phyloP scores from a whole-genome alignment of 2,888 invertebrate genomes.

The Nycteola revayana region DNA sequence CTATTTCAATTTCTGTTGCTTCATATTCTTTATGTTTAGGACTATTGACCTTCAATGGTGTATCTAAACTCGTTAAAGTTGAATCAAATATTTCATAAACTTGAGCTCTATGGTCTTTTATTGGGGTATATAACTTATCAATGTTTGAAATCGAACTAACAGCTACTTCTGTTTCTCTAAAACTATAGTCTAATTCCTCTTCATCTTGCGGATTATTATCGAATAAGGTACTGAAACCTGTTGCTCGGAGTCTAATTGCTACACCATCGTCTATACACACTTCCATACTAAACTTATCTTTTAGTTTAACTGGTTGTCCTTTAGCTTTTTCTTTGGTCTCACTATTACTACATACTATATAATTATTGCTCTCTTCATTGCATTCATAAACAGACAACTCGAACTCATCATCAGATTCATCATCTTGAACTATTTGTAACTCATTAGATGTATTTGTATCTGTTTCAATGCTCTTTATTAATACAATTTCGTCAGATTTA shows the following conservation, averaged over 20 bases:
- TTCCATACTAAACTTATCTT: conserved; percentile 70
- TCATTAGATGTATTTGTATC: conserved; percentile 34
- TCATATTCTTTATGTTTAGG: conserved; percentile 40
- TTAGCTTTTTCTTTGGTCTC: conserved; percentile 38
- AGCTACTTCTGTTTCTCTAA: conserved; percentile 61
- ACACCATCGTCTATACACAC: conserved; percentile 65
- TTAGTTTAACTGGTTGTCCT: conserved; percentile 45
- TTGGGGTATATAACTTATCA: conserved; percentile 63
- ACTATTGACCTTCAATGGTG: conserved; percentile 58
- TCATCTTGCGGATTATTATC: conserved; percentile 42
- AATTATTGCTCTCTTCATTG: conserved; percentile 58
- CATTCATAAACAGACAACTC: conserved; percentile 60
- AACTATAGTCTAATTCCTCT: conserved; percentile 36
- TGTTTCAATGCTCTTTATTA: conserved; percentile 32
- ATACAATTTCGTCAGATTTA: conserved; percentile 12
- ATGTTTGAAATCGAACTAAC: conserved; percentile 60
- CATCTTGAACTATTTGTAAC: conserved; percentile 41
- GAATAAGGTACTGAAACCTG: conserved; percentile 45
- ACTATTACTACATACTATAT: conserved; percentile 46
- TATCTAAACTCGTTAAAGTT: conserved; percentile 70
- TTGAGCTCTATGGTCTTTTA: conserved; percentile 58
- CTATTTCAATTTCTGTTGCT: conserved; percentile 51
- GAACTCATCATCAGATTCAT: conserved; percentile 47
- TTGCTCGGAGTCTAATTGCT: conserved; percentile 60
- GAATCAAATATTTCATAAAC: conserved; percentile 73